phyloP scores from a whole-genome alignment of 2,888 invertebrate species.

The Leucania comma region DNA sequence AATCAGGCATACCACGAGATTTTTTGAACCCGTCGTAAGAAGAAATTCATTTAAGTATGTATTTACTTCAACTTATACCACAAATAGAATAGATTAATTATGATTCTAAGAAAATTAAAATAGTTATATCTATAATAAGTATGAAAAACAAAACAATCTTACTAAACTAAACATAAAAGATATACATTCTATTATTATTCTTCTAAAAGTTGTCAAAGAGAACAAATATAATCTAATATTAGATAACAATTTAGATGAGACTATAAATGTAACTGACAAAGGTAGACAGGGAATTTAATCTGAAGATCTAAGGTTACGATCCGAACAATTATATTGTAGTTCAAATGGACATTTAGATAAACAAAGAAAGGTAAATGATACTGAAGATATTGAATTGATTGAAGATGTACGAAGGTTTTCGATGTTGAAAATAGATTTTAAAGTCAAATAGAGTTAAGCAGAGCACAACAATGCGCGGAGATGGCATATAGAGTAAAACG shows the following conservation, averaged over 20 bases:
- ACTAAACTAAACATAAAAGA: neutral
- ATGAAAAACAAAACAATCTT: neutral
- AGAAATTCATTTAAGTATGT: no score
- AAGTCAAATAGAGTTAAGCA: no score
- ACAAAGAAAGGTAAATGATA: neutral
- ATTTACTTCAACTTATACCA: no score
- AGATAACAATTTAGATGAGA: conserved; percentile 18
- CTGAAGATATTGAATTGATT: neutral
- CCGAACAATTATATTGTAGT: conserved; percentile 9
- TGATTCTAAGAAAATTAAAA: no score
- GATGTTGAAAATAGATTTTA: no score
- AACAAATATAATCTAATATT: conserved; percentile 9
- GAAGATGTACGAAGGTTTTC: no score
- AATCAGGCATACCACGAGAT: no score
- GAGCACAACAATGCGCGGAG: no score
- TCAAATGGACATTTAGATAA: conserved; percentile 3
- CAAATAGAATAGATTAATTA: no score
- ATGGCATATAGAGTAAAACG: no score
- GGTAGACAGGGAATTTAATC: conserved; percentile 25
- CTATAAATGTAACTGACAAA: conserved; percentile 15
- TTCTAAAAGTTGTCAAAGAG: neutral
- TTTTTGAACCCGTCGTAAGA: no score
- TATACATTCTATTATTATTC: neutral
- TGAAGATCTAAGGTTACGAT: conserved; percentile 6
- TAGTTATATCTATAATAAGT: neutral